Base-by-base conservation (phyloP, 2,113 vertebrate species). In the Aramus guarauna region DNA sequence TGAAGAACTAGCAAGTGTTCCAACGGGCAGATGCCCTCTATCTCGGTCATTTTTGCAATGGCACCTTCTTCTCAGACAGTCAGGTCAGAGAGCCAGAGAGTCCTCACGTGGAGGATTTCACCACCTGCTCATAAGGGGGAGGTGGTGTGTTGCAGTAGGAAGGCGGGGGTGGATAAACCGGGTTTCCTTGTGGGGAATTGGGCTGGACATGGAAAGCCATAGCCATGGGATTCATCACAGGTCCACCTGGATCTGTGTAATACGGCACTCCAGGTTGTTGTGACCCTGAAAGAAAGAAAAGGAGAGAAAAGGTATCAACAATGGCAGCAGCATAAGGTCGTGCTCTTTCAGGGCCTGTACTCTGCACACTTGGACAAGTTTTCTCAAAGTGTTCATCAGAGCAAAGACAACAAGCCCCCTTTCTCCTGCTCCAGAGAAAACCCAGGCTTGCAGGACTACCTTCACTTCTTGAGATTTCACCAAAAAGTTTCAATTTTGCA, bases 91-190 rank as follows among this genome's bases (percentile, higher is more conserved):
- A 91, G 87, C 69, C 87, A 93, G 45, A 36, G 77, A 53, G 39
- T 94, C 86, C 97, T 98, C 99, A 99, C 87, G 99, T 99, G 45
- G 97, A 97, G 94, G 98, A 98, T 87, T 99, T 99, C 96, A 99
- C 99, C 92, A 99, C 98, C 97, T 99, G 99, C 95, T 99, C 99
- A 0, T 99, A 99, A 1, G 99, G 98, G 2, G 99, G 99, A 4
- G 99, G 99, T 4, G 99, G 99, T 6, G 99, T 99, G 98, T 99
- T 99, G 98, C 99, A 99, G 97, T 99, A 99, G 73, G 99, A 99
- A 2, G 99, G 99, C 11, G 99, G 99, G 1, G 99, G 99, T 1
- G 99, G 99, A 47, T 99, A 99, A 79, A 98, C 90, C 0, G 96
- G 98, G 96, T 98, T 98, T 95, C 99, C 98, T 60, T 99, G 99